A percentile compares a stretch with the other conserved stretches of the same genome.
phyloP scores from a whole-genome alignment of 1,140 invertebrate species.

The Solenopsis invicta region DNA sequence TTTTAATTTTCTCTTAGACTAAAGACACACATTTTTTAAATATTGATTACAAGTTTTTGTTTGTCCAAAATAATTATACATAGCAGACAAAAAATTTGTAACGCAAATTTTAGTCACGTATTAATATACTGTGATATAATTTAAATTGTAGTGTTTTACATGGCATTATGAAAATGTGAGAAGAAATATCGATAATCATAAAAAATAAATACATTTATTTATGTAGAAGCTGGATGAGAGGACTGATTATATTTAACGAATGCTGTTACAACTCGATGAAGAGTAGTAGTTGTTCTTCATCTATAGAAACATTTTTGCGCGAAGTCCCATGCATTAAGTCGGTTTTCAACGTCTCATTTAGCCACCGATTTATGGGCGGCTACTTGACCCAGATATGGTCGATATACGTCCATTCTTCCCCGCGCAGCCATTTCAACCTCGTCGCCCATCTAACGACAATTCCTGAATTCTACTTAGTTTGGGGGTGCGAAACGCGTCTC shows the following conservation, averaged over 20 bases:
- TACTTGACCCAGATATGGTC: constrained; percentile 79
- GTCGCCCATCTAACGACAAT: background rate
- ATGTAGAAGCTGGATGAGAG: background rate
- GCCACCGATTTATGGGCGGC: constrained; percentile 73
- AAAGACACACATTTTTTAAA: background rate
- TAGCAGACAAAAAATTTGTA: background rate
- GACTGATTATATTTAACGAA: background rate
- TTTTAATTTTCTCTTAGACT: background rate
- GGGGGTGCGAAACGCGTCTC: constrained; percentile 71
- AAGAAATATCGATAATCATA: background rate
- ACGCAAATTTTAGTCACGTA: background rate
- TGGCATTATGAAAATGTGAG: background rate
- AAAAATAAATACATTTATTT: constrained; percentile 28
- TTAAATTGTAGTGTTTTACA: background rate
- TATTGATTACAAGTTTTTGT: background rate
- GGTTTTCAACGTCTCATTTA: constrained; percentile 81
- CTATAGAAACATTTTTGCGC: background rate
- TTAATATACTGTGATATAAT: background rate
- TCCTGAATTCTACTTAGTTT: constrained; percentile 58
- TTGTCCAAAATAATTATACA: background rate
- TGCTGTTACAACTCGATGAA: constrained; percentile 48
- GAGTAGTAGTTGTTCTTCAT: constrained; percentile 46
- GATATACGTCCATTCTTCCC: constrained; percentile 65
- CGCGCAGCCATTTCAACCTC: constrained; percentile 44
- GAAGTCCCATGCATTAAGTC: constrained; percentile 74